Evolutionary conservation across 2,888 invertebrate species (phyloP), one percentile per base, ranked within the genome.

Genomic region (Drosophila robusta): DNA sequence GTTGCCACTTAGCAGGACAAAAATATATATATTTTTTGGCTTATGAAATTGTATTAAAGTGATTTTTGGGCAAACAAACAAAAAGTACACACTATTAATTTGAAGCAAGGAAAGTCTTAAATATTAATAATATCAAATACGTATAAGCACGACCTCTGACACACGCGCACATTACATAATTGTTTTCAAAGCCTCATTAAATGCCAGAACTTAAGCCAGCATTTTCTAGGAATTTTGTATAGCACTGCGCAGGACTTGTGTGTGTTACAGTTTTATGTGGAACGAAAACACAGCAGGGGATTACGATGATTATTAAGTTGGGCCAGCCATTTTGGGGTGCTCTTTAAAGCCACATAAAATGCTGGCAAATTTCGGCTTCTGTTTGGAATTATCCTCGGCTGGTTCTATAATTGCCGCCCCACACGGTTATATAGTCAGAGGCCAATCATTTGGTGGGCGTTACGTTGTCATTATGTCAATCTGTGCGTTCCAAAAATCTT

Each of bases 111-210:
- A 65, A 65, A 55, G 67, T 54, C 72, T 80, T 68, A 82, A 78
- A 80, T 83, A 86, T 80, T 86, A 83, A 83, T 86, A 86, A 83
- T 78, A 80, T 73, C 69, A 79, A 54, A 68, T 46, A 55, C 60
- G 61, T 55, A 73, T 51, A 52, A 44, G 44, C 50, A 44, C 38
- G 32, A 26, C 0, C 41, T 45, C 18, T 16, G 22, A 47, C 49
- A 60, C 58, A 62, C 45, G 50, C 45, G 51, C 36, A 29, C 42
- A 63, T 56, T 55, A 71, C 76, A 75, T 87, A 87, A 89, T 89
- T 85, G 87, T 87, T 87, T 85, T 75, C 76, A 85, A 80, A 87
- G 85, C 87, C 85, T 85, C 85, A 89, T 89, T 85, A 89, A 84
- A 83, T 88, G 88, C 86, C 83, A 82, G 83, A 79, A 79, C 77